phyloP scores from a whole-genome alignment of 92 coral and sea anemone genomes.

The Zoanthus sansibaricus region DNA sequence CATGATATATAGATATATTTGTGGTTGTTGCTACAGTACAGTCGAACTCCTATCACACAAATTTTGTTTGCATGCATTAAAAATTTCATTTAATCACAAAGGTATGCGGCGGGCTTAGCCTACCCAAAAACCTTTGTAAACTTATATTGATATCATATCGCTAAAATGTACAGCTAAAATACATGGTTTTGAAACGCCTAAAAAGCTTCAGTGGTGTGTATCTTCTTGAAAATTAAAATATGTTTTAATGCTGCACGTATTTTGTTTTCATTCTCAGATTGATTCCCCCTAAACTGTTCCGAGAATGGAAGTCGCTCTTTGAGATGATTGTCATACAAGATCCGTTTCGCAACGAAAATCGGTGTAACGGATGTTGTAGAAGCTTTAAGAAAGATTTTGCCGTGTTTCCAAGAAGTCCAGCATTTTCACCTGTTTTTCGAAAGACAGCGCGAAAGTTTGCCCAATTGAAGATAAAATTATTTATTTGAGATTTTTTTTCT shows the following conservation, averaged over 20 bases:
- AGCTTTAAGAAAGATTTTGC: neutral
- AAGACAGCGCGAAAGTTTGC: neutral
- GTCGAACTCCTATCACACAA: too few species aligned
- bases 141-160: too few species aligned
- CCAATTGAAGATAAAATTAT: neutral
- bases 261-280: slow-evolving; percentile 53
- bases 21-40: too few species aligned
- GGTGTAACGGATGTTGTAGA: neutral
- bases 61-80: too few species aligned
- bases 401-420: neutral
- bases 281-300: slow-evolving; percentile 92
- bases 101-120: too few species aligned
- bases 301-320: slow-evolving; percentile 93
- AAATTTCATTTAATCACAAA: too few species aligned
- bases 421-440: neutral
- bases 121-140: too few species aligned
- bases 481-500: slow-evolving; percentile 7
- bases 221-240: neutral
- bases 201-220: neutral
- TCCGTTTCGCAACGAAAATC: slow-evolving; percentile 2
- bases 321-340: neutral
- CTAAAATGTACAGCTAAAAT: too few species aligned
- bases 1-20: too few species aligned
- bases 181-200: too few species aligned
- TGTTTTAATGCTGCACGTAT: neutral